phyloP scores from a whole-genome alignment of 2,888 invertebrate species.

The Melinaea menophilus region DNA sequence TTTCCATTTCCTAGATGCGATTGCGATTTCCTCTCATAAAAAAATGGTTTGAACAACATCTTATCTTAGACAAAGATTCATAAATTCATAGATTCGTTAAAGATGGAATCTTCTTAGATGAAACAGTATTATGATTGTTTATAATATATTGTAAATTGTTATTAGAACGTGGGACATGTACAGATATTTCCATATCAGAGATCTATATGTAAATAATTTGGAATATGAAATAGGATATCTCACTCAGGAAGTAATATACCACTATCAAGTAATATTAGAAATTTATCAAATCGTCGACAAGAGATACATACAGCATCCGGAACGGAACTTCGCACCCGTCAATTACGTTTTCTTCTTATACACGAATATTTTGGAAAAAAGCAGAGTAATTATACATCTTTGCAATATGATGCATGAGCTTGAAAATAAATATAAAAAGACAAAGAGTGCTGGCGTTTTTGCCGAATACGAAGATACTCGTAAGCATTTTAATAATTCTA shows the following conservation, averaged over 20 bases:
- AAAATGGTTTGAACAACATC: too few relatives aligned
- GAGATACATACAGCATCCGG: conserved; percentile 9
- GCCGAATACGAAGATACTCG: conserved; percentile 13
- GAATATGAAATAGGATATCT: conserved; percentile 49
- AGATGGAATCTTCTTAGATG: too few relatives aligned
- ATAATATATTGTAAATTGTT: background rate
- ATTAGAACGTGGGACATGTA: conserved; percentile 34
- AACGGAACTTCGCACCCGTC: conserved; percentile 14
- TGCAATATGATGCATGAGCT: conserved; percentile 49
- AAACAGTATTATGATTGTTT: background rate
- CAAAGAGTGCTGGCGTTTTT: conserved; percentile 19
- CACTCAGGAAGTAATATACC: conserved; percentile 41
- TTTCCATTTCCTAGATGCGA: too few relatives aligned
- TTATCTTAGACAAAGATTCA: too few relatives aligned
- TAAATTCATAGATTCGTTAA: too few relatives aligned
- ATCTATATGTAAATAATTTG: conserved; percentile 36
- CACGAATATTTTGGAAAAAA: conserved; percentile 36
- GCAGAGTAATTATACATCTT: conserved; percentile 39
- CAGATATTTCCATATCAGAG: conserved; percentile 32
- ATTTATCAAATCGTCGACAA: conserved; percentile 37
- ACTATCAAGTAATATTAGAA: conserved; percentile 45
- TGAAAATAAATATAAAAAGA: conserved; percentile 34
- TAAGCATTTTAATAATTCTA: conserved; percentile 4
- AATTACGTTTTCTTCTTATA: conserved; percentile 43
- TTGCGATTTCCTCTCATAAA: too few relatives aligned